Evolutionary conservation across 2,797 vertebrate genomes (phyloP), one percentile per base, ranked within the genome.

Genomic region (Heterohyrax brucei): DNA sequence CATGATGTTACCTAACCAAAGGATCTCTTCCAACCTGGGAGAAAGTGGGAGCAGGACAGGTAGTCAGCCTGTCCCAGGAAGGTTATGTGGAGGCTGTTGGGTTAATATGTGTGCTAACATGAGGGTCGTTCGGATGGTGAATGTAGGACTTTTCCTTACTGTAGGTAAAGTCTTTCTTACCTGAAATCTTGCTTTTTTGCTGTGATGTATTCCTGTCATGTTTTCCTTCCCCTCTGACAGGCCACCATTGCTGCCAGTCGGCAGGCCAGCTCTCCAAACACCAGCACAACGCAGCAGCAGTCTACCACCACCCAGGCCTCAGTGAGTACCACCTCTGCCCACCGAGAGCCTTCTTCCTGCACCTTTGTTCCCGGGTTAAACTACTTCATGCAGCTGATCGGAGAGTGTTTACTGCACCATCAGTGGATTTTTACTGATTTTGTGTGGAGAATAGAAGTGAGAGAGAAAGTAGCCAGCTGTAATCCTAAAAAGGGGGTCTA

Each of bases 171-270:
- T 21, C 24, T 91, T 82, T 93, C 39, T 85, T 66, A 59, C 2
- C 44, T 59, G 44, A 75, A 78, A n/a, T 95, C 16, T 81, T 28
- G 68, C 0, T 56, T 93, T 91, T 92, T 33, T 80, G 64, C 46
- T 89, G 39, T 81, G 33, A 39, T 48, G 81, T 81, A 26, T 70
- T 53, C 73, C 50, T 28, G n/a, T 97, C 85, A 95, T n/a, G 33
- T 97, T 79, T 96, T 21, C 14, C 75, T 95, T 78, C 39, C 75
- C 68, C 77, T 94, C 66, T 44, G 84, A 73, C 95, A 99, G 99
- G 99, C 99, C 89, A 99, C 99, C 0, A 99, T 99, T 92, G 99
- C 99, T 96, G 99, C 99, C 50, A 99, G 99, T 95, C 99, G 99
- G 56, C 99, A 99, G 97, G 99, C 99, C 95, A 99, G 98, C 98